Base-by-base conservation (phyloP, 2,888 invertebrate genomes). In the Ennomos fuscantarius region DNA sequence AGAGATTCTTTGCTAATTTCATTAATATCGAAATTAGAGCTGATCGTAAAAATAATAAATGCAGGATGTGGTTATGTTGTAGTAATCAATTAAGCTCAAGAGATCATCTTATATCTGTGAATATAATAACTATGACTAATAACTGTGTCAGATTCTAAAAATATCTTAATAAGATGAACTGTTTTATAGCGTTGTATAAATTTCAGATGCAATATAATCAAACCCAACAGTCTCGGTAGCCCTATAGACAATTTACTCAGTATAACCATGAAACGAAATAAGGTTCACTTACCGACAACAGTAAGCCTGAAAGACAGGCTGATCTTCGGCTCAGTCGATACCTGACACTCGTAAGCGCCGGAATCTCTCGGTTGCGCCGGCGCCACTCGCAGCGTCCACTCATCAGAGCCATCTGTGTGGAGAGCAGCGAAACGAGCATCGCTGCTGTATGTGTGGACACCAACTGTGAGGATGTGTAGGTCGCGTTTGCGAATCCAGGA, bases 271-370 rank as follows among this genome's bases (percentile, higher is more conserved):
- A n/a, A n/a, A 10, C 3, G 32, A 8, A 10, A 31, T 11, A 11
- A 45, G 13, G 34, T 45, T 31, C 60, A 94, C 96, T 93, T 81
- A 96, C 96, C 96, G 56, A 96, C 96, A 75, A 96, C 96, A 71
- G 94, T 96, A 49, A 96, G 94, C 73, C 94, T 93, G 81, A 96
- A 96, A 10, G 95, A 89, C 48, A 90, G 69, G 82, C 97, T 97
- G 89, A 97, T 97, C 92, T 98, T 98, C 55, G 98, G 97, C 82
- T 97, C 97, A 12, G 97, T 97, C 75, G 97, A 97, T 68, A 98
- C 97, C 93, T 98, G 98, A 82, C 98, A 98, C 92, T 98, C 98
- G 85, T 98, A 98, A 62, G 95, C 95, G 56, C 98, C 98, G 55
- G 96, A 97, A 86, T 98, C 98, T 60, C 96, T 93, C 5, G 96